Percentiles rank a stretch among this genome's conserved stretches.
Conservation (phyloP, 2,888 invertebrate genomes). For the Chironomus riparius region DNA sequence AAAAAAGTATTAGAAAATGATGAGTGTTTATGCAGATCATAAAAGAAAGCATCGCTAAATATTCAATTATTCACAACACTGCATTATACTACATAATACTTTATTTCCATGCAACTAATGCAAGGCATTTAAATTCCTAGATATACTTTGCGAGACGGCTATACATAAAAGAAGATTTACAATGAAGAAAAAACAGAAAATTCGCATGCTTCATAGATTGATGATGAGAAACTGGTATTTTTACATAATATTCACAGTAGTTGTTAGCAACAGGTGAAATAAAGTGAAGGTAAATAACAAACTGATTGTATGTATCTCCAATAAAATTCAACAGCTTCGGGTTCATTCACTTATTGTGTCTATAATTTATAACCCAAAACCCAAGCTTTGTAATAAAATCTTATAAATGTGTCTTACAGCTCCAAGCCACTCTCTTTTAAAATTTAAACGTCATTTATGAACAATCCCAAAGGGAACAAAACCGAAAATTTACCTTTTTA, state of each 20-base stretch:
- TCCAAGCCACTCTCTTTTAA: too few species aligned
- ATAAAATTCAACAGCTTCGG: not conserved
- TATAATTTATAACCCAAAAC: too few species aligned
- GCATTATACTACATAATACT: not conserved
- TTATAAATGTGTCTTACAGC: too few species aligned
- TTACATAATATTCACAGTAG: not conserved
- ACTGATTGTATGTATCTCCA: not conserved
- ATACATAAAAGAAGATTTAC: not conserved
- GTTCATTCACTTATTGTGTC: too few species aligned
- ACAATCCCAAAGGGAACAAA: not conserved
- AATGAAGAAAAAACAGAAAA: not conserved
- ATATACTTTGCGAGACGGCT: not conserved
- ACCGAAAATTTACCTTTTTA: not conserved
- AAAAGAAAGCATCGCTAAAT: not conserved
- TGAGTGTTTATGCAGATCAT: not conserved
- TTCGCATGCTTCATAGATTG: not conserved
- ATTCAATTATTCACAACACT: not conserved
- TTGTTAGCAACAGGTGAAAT: too few species aligned
- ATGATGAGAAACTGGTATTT: not conserved
- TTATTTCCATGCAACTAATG: not conserved
- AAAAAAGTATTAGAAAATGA: not conserved
- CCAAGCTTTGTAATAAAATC: too few species aligned
- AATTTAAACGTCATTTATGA: too few species aligned
- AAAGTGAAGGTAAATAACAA: too few species aligned
- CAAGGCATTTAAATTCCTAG: not conserved